Evolutionary conservation across 2,888 invertebrate genomes (phyloP), one percentile per base, ranked within the genome.

Genomic region (Lasioglossum figueresi): DNA sequence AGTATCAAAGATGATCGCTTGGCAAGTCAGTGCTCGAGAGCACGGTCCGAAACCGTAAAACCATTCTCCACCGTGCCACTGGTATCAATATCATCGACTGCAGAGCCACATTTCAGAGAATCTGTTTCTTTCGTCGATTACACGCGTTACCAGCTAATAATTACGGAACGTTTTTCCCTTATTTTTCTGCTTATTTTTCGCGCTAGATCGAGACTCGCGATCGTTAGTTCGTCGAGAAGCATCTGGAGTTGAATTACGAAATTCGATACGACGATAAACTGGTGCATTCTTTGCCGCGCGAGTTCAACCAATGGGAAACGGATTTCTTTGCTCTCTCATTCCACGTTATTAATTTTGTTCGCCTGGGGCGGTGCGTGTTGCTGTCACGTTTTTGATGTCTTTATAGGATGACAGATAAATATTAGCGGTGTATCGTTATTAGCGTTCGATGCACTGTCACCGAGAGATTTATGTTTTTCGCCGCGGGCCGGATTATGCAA

Each of bases 191-290:
- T 45, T 52, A n/a, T 76, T 52, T 73, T 45, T 40, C 78, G 81
- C 75, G 87, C n/a, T 91, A 92, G 10, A 93, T 93, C 90, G 92
- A n/a, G 10, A n/a, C 10, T 10, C 52, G 23, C 52, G 52, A 52
- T 52, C 23, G 10, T 93, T 89, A 93, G 90, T 91, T 89, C 89
- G 83, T 89, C 87, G 88, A 90, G 84, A 79, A 80, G 77, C 76
- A 80, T 81, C 72, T 70, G 80, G 83, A 89, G 87, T 91, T 92
- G 88, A 92, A 93, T 93, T 92, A 90, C 92, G 90, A 91, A 91
- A 93, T 93, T 91, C 87, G 31, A 85, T 80, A 79, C 76, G 78
- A 76, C 23, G 76, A 68, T 75, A 66, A 76, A 72, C 72, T 68
- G 71, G 82, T 72, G 80, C 83, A 83, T 82, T 86, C 87, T 84